Evolutionary conservation across 1,140 invertebrate genomes (phyloP).

Genomic region (Drosophila chauvacae): DNA sequence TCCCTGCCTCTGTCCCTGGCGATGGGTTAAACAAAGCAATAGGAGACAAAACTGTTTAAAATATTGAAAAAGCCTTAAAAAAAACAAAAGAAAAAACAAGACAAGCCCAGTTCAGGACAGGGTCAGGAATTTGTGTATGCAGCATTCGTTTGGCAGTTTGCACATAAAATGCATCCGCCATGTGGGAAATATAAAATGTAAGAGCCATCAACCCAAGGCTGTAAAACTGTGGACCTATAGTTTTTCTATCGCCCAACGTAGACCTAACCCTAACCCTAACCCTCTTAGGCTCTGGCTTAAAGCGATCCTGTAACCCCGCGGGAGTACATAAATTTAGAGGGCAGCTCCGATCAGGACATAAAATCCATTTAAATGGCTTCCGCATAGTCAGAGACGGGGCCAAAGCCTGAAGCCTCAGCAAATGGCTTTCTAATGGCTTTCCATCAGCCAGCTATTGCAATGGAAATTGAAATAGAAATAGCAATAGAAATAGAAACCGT

Average conservation of each 20-base stretch:
- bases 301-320: slow-evolving; percentile 25
- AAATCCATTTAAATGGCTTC: slow-evolving; percentile 32
- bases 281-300: background rate
- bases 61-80: slow-evolving; percentile 44
- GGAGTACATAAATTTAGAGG: slow-evolving; percentile 12
- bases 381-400: slow-evolving; percentile 28
- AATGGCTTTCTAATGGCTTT: slow-evolving; percentile 79
- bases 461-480: slow-evolving; percentile 56
- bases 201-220: slow-evolving; percentile 5
- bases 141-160: slow-evolving; percentile 13
- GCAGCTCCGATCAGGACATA: slow-evolving; percentile 25
- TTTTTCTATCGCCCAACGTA: background rate
- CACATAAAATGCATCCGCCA: slow-evolving; percentile 44
- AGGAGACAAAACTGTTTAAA: slow-evolving; percentile 42
- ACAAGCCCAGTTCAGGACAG: background rate
- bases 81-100: slow-evolving; percentile 1
- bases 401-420: slow-evolving; percentile 18
- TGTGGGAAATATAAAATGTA: slow-evolving; percentile 20
- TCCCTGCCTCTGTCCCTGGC: background rate
- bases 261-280: background rate
- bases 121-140: slow-evolving; percentile 13
- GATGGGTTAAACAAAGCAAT: slow-evolving; percentile 30
- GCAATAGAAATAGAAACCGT: slow-evolving; percentile 22
- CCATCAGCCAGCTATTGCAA: slow-evolving; percentile 55
- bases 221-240: slow-evolving; percentile 10